A percentile compares a stretch with the other conserved stretches of the same genome.
Conservation (phyloP, 2,113 vertebrate genomes). For the Pampusana beccarii region DNA sequence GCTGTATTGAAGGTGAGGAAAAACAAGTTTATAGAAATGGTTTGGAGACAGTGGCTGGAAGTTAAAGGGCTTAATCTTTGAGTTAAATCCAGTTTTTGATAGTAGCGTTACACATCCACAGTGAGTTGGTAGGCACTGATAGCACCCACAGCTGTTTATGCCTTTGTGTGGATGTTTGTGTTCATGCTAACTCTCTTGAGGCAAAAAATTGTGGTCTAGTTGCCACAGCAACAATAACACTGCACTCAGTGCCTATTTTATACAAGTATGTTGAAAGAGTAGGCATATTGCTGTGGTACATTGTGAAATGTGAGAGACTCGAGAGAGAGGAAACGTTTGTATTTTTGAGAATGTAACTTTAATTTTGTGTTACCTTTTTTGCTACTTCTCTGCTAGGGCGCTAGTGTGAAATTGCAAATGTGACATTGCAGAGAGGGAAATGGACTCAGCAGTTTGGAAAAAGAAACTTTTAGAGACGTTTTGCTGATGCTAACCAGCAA, state of each 20-base stretch:
- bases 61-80: not conserved
- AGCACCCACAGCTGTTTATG: not conserved
- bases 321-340: not conserved
- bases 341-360: not conserved
- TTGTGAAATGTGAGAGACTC: not conserved
- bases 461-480: not conserved
- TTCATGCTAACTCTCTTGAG: not conserved
- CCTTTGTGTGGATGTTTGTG: not conserved
- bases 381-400: not conserved
- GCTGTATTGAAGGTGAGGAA: not conserved
- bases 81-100: not conserved
- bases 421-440: not conserved
- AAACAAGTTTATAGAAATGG: not conserved
- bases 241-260: not conserved
- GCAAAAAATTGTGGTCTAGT: slow-evolving; percentile 8
- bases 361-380: not conserved
- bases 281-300: not conserved
- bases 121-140: not conserved
- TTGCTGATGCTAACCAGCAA: not conserved
- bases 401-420: not conserved
- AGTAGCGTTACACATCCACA: not conserved
- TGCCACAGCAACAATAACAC: slow-evolving; percentile 36
- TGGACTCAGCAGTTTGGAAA: not conserved
- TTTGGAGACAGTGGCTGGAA: not conserved
- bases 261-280: not conserved